Percentiles rank a stretch among this genome's conserved stretches.
phyloP scores from a whole-genome alignment of 92 coral and sea anemone species.

The Zoanthus sociatus region DNA sequence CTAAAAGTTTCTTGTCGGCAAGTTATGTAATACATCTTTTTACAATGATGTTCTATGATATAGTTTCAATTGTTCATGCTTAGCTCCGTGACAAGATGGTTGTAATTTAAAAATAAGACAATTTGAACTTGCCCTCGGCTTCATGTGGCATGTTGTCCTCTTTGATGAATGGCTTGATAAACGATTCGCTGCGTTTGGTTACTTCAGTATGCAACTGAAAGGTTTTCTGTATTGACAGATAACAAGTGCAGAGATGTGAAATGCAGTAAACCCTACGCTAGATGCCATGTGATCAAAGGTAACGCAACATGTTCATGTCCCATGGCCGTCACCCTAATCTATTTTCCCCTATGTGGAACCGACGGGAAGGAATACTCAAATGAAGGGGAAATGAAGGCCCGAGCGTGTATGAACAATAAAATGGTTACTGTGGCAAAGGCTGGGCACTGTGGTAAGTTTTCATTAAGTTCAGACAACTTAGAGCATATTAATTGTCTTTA shows the following conservation, averaged over 20 bases:
- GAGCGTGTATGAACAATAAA: conserved; percentile 60
- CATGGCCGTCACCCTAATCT: conserved; percentile 47
- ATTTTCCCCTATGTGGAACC: conserved; percentile 87
- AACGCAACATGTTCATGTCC: conserved; percentile 83
- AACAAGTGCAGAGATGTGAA: conserved; percentile 16
- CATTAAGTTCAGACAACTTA: background rate
- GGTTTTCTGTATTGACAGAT: background rate
- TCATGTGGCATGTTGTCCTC: no score
- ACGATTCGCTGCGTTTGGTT: no score
- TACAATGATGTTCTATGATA: no score
- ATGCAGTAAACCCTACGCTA: conserved; percentile 49
- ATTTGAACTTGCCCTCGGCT: no score
- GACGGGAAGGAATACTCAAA: conserved; percentile 80
- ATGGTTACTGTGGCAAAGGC: conserved; percentile 18
- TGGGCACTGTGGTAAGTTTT: conserved; percentile 7
- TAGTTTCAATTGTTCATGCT: no score
- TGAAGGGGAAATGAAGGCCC: conserved; percentile 68
- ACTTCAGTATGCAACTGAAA: no score
- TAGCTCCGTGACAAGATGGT: no score
- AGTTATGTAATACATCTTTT: no score
- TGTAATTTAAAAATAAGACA: no score
- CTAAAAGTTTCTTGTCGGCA: no score
- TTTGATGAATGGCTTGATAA: no score
- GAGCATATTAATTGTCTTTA: background rate
- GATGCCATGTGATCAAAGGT: conserved; percentile 45